These are phyloP conservation scores for Parauchenoglanis punctatus DNA, from an alignment of 2,797 vertebrate genomes.

Conservation along the genomic window DNA sequence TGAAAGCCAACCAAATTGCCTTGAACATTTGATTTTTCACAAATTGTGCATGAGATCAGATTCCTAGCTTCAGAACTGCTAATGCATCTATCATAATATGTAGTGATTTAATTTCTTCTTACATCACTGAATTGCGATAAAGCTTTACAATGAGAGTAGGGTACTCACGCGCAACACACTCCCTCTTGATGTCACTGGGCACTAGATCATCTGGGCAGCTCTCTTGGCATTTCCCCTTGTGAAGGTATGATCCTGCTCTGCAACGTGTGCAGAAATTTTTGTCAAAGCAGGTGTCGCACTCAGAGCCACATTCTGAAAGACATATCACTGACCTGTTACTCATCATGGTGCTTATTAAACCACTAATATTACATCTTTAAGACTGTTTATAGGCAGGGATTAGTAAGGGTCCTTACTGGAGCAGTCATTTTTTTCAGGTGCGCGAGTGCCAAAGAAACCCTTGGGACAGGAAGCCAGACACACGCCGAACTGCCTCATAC, in stretches of 20 bases:
- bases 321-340: slow-evolving; percentile 65
- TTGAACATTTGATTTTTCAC: slow-evolving; percentile 6
- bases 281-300: slow-evolving; percentile 99
- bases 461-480: slow-evolving; percentile 95
- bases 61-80: slow-evolving; percentile 8
- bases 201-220: slow-evolving; percentile 90
- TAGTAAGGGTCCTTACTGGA: slow-evolving; percentile 83
- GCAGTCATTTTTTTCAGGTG: slow-evolving; percentile 95
- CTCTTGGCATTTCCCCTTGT: slow-evolving; percentile 95
- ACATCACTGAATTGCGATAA: background rate
- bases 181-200: slow-evolving; percentile 89
- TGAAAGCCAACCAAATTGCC: background rate
- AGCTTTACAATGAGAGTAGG: background rate
- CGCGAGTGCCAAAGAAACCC: slow-evolving; percentile 94
- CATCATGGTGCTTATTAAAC: slow-evolving; percentile 5
- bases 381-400: background rate
- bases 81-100: background rate
- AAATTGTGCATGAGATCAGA: background rate
- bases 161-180: slow-evolving; percentile 83
- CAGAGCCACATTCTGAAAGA: slow-evolving; percentile 93
- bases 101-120: background rate
- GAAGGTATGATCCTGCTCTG: slow-evolving; percentile 92
- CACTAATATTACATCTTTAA: background rate
- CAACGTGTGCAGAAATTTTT: slow-evolving; percentile 99
- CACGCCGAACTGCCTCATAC: slow-evolving; percentile 97